Base-by-base conservation (phyloP, 2,797 vertebrate species). In the Oophaga sylvatica region DNA sequence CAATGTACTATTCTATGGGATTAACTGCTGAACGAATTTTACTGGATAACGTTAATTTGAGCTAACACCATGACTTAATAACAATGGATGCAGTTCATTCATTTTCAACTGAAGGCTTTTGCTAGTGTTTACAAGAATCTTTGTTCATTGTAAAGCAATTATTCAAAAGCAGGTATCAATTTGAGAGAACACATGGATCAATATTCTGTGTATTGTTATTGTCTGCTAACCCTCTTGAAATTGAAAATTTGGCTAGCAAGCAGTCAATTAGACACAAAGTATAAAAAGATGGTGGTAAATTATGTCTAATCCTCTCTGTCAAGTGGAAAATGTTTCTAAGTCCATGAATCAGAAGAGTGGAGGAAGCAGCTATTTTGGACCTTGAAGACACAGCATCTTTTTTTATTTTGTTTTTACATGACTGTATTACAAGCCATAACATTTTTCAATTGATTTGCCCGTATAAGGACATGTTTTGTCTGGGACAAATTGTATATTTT, bases 81-180 rank as follows among this genome's bases (percentile, higher is more conserved):
- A 4, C 41, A 71, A 71, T 71, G 35, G 35, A 71, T 41, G 70
- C 16, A 19, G 17, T 41, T 71, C 16, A 19, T 71, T 35, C 2
- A 71, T 71, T 41, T 20, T 16, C 20, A 15, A 67, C 65, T 29
- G 5, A 67, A 67, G 65, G 26, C 4, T 71, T 20, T 71, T 71
- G 70, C 31, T 41, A 19, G 1, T 71, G 70, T 70, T 15, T 35
- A 17, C 68, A 35, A 16, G 65, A 67, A 67, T 67, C 65, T 29
- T 67, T 67, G 65, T 67, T 31, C 31, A 71, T 71, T 71, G 8
- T 71, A 71, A 71, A 71, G 70, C 70, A 71, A 71, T 71, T 71
- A 67, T 71, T 71, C 20, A 41, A 71, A 71, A 41, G 70, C 41
- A 53, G 53, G 26, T 48, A 76, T 53, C 20, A 76, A 53, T 76